These are phyloP conservation scores for Acanthosepion pharaonis DNA, from an alignment of 2,888 invertebrate species.

Conservation along the genomic window DNA sequence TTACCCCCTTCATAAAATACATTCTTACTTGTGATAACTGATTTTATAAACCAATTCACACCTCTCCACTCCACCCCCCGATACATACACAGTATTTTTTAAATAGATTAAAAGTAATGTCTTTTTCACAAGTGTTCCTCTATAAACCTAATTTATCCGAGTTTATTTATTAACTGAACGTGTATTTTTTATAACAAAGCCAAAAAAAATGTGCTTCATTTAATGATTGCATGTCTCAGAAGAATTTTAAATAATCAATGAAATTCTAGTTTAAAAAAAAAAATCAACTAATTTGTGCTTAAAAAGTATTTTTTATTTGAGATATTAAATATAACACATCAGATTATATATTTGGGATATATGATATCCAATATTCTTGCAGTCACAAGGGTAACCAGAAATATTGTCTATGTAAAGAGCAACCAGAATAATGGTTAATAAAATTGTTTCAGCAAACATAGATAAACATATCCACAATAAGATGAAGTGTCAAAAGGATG, in stretches of 20 bases:
- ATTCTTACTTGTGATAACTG: too few species aligned
- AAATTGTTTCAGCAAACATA: too few species aligned
- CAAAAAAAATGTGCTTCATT: neutral
- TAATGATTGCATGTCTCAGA: neutral
- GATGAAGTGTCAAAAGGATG: too few species aligned
- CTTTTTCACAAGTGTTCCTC: too few species aligned
- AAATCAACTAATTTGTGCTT: neutral
- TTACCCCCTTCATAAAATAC: too few species aligned
- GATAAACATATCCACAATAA: too few species aligned
- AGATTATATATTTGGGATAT: neutral
- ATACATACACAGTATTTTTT: too few species aligned
- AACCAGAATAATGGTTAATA: neutral
- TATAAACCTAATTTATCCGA: too few species aligned
- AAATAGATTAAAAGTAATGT: too few species aligned
- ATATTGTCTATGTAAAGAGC: neutral
- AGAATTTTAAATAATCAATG: neutral
- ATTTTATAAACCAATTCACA: too few species aligned
- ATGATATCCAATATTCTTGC: conserved; percentile 6
- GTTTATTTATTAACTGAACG: too few species aligned
- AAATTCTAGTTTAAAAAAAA: neutral
- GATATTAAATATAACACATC: neutral
- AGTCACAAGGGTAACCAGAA: neutral
- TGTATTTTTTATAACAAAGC: neutral
- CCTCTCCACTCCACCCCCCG: too few species aligned
- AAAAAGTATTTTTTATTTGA: neutral